Percentiles rank a stretch among this genome's conserved stretches.
Evolutionary conservation across 1,140 invertebrate species (phyloP).

Genomic region (Contarinia nasturtii): DNA sequence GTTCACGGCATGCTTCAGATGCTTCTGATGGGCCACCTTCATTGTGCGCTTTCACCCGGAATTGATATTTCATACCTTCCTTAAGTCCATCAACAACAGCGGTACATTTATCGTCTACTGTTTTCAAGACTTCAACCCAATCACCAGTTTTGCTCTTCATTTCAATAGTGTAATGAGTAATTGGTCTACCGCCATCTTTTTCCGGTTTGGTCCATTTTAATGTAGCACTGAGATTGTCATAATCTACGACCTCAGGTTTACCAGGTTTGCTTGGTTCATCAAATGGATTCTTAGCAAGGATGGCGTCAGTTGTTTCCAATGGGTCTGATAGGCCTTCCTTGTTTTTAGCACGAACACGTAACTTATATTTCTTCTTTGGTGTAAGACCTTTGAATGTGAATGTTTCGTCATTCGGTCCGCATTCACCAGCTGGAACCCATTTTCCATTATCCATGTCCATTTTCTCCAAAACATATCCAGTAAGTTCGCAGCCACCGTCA

Average conservation of each 20-base stretch:
- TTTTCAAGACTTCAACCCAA: constrained; percentile 74
- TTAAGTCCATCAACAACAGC: constrained; percentile 72
- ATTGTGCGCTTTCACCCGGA: constrained; percentile 79
- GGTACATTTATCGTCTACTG: constrained; percentile 54
- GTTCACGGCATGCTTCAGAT: constrained; percentile 81
- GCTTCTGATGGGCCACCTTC: constrained; percentile 73
- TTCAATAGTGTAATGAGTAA: constrained; percentile 86
- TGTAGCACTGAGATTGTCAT: constrained; percentile 76
- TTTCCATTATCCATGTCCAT: constrained; percentile 84
- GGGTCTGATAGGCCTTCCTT: constrained; percentile 97
- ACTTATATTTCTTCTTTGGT: constrained; percentile 95
- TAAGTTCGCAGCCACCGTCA: constrained; percentile 78
- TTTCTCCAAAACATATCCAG: constrained; percentile 93
- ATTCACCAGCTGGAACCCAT: constrained; percentile 82
- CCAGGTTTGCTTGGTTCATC: constrained; percentile 75
- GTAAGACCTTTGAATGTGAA: constrained; percentile 85
- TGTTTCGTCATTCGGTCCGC: constrained; percentile 56
- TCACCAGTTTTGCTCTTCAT: constrained; percentile 90
- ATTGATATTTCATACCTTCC: constrained; percentile 86
- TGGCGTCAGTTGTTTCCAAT: constrained; percentile 71
- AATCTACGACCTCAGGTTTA: constrained; percentile 84
- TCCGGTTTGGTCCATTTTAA: constrained; percentile 80
- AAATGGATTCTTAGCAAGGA: constrained; percentile 91
- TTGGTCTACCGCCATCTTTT: constrained; percentile 84
- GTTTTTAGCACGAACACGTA: constrained; percentile 94